Conservation (phyloP, 2,888 invertebrate species). For the Anagyrus pseudococci region DNA sequence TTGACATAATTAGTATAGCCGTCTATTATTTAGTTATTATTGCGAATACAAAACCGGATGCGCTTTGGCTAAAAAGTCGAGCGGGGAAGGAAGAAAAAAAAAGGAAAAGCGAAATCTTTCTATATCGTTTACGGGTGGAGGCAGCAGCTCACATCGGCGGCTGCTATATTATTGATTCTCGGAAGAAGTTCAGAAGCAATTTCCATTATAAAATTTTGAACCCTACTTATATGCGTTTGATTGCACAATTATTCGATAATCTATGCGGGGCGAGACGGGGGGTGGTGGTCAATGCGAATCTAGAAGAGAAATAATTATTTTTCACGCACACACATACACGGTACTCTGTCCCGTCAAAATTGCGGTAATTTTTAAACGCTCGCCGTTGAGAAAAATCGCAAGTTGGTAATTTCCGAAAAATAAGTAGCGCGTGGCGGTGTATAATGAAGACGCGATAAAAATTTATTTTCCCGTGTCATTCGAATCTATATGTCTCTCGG, state of each 20-base stretch:
- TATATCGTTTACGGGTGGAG: neutral
- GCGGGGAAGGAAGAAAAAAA: neutral
- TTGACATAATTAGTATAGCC: neutral
- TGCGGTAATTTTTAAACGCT: too few species aligned
- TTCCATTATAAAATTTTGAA: slow-evolving; percentile 18
- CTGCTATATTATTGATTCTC: slow-evolving; percentile 21
- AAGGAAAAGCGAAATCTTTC: neutral
- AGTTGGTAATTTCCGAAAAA: too few species aligned
- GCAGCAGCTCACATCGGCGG: neutral
- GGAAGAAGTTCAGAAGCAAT: slow-evolving; percentile 19
- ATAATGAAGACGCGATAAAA: too few species aligned
- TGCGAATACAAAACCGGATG: neutral
- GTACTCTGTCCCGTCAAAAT: too few species aligned
- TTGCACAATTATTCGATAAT: slow-evolving; percentile 25
- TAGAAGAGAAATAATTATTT: too few species aligned
- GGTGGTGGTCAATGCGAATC: too few species aligned
- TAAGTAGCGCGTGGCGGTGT: too few species aligned
- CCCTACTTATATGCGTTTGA: slow-evolving; percentile 10
- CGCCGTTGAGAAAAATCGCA: too few species aligned
- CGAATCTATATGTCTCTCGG: too few species aligned
- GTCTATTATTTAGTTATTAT: neutral
- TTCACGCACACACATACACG: too few species aligned
- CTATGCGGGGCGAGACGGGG: slow-evolving; percentile 9
- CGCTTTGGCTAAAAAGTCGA: neutral
- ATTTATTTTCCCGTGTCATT: too few species aligned